A percentile compares a stretch with the other conserved stretches of the same genome.
These are phyloP conservation scores for Paramormyrops kingsleyae DNA, from an alignment of 2,113 vertebrate genomes.

Conservation along the genomic window DNA sequence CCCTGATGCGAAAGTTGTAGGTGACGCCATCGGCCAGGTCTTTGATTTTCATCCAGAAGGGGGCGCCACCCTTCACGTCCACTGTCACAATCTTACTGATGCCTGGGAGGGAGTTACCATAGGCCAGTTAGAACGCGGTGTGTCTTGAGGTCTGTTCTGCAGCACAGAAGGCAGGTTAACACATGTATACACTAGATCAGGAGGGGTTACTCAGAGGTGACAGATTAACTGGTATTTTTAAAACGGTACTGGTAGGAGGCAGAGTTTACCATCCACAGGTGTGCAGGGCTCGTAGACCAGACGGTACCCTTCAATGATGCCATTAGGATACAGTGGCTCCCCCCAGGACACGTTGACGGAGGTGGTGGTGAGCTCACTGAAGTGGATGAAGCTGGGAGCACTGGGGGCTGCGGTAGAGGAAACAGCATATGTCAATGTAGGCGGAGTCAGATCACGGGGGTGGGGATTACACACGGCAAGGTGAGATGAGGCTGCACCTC, in stretches of 20 bases:
- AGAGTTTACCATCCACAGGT: conserved; percentile 75
- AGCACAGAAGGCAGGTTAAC: neutral
- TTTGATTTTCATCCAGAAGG: conserved; percentile 90
- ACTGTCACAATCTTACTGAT: conserved; percentile 97
- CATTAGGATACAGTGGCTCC: conserved; percentile 80
- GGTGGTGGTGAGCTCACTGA: conserved; percentile 94
- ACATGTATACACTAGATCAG: neutral
- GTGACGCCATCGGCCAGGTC: conserved; percentile 85
- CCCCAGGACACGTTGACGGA: conserved; percentile 97
- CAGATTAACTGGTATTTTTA: neutral
- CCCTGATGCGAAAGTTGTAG: conserved; percentile 84
- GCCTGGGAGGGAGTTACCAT: conserved; percentile 68
- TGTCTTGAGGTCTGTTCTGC: conserved; percentile 37
- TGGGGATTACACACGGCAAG: neutral
- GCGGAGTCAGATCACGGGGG: too few relatives aligned
- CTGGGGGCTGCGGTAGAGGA: conserved; percentile 72
- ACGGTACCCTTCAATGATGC: conserved; percentile 83
- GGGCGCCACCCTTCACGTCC: conserved; percentile 84
- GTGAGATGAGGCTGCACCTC: neutral
- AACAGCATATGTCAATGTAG: neutral
- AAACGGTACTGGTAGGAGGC: neutral
- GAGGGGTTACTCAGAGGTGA: neutral
- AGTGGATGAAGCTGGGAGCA: conserved; percentile 80
- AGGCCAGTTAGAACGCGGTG: conserved; percentile 62
- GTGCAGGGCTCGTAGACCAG: conserved; percentile 88